Evolutionary conservation across 1,140 invertebrate species (phyloP), one percentile per base, ranked within the genome.

Genomic region (Caenorhabditis remanei): DNA sequence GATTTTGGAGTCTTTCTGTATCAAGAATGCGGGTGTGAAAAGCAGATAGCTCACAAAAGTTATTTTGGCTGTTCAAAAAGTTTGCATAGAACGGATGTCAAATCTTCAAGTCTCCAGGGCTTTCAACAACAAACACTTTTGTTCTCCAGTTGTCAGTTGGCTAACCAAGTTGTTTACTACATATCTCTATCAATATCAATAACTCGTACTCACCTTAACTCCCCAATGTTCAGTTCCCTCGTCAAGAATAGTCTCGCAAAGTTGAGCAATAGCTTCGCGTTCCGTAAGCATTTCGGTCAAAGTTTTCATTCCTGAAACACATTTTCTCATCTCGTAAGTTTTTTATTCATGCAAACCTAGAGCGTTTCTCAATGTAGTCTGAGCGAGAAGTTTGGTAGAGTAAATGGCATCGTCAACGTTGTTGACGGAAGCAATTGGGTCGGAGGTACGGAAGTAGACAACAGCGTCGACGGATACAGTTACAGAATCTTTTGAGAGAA

Each of bases 171-270:
- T 32, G 32, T 32, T 32, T 32, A 32, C 32, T 1, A 32, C 32
- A 32, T 32, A 2, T 32, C 32, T 32, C 32, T 32, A 32, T 32
- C 32, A 32, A 32, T 32, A 32, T 32, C 32, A 32, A 32, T 32
- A 32, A 32, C 32, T 32, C 32, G 32, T 32, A 94, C 95, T 96
- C 94, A 97, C 96, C 97, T 97, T 95, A 97, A 96, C 71, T 97
- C 96, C 91, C 91, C 91, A 92, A 84, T 92, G 91, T 82, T 92
- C 91, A 14, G 91, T 92, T 55, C 91, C 91, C 83, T 92, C 91
- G 86, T 92, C 91, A 79, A 92, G 89, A 87, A 92, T 92, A n/a
- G 91, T 92, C 83, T 92, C 91, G 83, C 92, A 93, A n/a, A 92
- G 89, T 75, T 92, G 91, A 21, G 91, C 91, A 79, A 94, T 94